Evolutionary conservation across 2,113 vertebrate species (phyloP), one percentile per base, ranked within the genome.

Genomic region (Phaethornis superciliosus): DNA sequence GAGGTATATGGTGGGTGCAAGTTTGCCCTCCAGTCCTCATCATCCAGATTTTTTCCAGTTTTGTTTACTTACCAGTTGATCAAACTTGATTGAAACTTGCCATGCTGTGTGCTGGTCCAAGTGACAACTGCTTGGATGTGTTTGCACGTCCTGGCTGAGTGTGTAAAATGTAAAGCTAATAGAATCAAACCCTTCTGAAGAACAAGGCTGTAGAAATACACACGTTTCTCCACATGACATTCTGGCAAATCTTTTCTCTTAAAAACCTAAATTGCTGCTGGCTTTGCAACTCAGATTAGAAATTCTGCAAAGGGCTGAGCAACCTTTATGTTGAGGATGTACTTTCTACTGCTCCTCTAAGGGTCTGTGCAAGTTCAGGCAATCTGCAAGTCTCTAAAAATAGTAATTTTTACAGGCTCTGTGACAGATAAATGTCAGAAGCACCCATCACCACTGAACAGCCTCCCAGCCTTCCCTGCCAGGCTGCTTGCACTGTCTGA

Each of bases 81-180:
- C 27, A 65, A 3, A 49, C 15, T 28, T 21, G 52, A 67, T 32
- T 2, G 52, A 49, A 88, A 28, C 46, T 32, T 68, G 17, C 76
- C 80, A 15, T 6, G 52, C 77, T 7, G 21, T 5, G 24, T 16
- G 28, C 37, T 89, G 77, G 64, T 67, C 64, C 69, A 42, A 5
- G 37, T 6, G 33, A 44, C 40, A 67, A 55, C 17, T 0, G 7
- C 42, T 60, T 1, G 8, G 44, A 15, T 55, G 35, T 2, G 33
- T 35, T 70, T 23, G 42, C 30, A 9, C 0, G 2, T n/a, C 52
- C 2, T 5, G 69, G 42, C 46, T 0, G 0, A 0, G 0, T 15
- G 24, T 19, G 21, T 47, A 47, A 47, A 15, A 78, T 2, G 15
- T 3, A 65, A 49, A 80, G 33, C 18, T 37, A 3, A 7, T 8